These are phyloP conservation scores for Cygnus olor DNA, from an alignment of 2,797 vertebrate species.

Conservation along the genomic window DNA sequence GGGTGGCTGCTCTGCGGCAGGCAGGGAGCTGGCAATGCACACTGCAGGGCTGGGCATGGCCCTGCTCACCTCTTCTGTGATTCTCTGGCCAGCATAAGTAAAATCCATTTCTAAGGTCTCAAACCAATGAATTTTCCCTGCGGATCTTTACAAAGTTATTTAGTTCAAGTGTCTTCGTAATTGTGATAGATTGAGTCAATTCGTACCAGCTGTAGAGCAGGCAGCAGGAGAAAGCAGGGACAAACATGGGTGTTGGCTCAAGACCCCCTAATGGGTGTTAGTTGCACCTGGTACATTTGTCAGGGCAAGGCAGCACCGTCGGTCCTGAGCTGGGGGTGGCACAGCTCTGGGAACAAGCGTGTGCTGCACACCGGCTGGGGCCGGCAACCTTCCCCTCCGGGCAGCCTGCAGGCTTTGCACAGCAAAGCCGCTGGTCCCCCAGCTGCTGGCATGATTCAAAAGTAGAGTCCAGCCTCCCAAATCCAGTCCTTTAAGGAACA, in stretches of 20 bases:
- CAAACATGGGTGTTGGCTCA: neutral
- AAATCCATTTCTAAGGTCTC: conserved; percentile 62
- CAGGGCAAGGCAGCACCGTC: conserved; percentile 32
- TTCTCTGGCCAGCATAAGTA: conserved; percentile 44
- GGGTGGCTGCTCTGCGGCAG: neutral
- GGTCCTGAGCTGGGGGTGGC: conserved; percentile 3
- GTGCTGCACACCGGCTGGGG: neutral
- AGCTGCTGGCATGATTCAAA: conserved; percentile 33
- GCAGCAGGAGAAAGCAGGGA: conserved; percentile 36
- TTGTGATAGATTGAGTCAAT: conserved; percentile 71
- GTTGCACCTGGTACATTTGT: conserved; percentile 34
- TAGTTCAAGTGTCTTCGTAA: conserved; percentile 66
- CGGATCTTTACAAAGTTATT: conserved; percentile 65
- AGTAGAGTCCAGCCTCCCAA: conserved; percentile 10
- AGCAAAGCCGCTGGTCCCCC: neutral
- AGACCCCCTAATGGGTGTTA: conserved; percentile 35
- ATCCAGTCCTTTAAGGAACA: conserved; percentile 16
- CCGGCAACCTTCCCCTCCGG: neutral
- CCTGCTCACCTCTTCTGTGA: neutral
- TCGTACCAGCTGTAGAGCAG: neutral
- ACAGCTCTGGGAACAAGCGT: neutral
- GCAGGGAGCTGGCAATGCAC: neutral
- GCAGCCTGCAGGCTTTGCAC: neutral
- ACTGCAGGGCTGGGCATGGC: neutral
- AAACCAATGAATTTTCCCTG: conserved; percentile 62